These are phyloP conservation scores for Malaclemys terrapin DNA, from an alignment of 2,113 vertebrate species.

Conservation along the genomic window DNA sequence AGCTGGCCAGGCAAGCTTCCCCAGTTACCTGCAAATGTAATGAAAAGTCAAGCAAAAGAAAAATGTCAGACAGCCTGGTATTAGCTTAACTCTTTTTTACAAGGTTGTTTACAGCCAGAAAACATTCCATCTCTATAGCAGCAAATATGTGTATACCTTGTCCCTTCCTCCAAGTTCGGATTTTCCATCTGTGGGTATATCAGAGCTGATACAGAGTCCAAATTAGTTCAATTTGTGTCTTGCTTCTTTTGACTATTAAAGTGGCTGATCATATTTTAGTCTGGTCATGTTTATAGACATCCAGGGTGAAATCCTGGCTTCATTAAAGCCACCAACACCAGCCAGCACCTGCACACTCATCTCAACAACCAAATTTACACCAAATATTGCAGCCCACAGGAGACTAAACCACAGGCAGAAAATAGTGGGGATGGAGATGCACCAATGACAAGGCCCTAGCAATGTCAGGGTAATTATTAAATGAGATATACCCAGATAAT, in stretches of 20 bases:
- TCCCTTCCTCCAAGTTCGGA: not conserved
- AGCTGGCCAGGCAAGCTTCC: not conserved
- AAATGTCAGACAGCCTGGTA: not conserved
- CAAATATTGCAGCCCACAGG: not conserved
- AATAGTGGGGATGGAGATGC: too few species aligned
- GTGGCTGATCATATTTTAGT: not conserved
- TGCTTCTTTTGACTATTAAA: not conserved
- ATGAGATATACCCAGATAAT: too few species aligned
- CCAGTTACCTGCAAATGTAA: not conserved
- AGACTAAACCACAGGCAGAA: not conserved
- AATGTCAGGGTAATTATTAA: too few species aligned
- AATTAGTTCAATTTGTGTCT: not conserved
- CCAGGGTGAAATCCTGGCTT: not conserved
- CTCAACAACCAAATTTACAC: not conserved
- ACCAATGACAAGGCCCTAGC: too few species aligned
- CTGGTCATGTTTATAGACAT: not conserved
- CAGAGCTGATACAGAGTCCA: not conserved
- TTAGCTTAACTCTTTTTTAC: conserved; percentile 15
- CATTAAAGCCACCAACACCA: not conserved
- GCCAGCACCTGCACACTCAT: not conserved
- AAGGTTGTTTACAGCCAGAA: not conserved
- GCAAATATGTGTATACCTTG: conserved; percentile 5
- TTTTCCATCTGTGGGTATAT: not conserved
- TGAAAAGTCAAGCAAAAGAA: not conserved
- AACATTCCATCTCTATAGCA: not conserved